Percentiles rank a stretch among this genome's conserved stretches.
Evolutionary conservation across 2,888 invertebrate species (phyloP).

Genomic region (Sepiola atlantica): DNA sequence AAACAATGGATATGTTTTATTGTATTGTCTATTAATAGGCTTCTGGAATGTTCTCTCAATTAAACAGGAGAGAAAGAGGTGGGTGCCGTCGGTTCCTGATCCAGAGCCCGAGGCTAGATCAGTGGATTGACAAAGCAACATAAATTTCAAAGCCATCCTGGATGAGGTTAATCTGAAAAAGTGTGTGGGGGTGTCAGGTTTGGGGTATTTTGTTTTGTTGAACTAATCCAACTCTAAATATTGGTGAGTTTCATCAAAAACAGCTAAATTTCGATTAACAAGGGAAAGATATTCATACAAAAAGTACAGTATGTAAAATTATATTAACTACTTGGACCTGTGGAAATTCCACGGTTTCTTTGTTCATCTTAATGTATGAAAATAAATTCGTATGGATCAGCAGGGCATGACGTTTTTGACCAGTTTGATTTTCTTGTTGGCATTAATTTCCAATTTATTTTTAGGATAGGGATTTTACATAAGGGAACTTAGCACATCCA

Average conservation of each 20-base stretch:
- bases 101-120: neutral
- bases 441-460: too few species aligned
- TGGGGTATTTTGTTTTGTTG: neutral
- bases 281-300: too few species aligned
- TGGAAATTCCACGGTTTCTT: too few species aligned
- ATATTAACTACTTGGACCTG: too few species aligned
- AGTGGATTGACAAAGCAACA: neutral
- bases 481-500: too few species aligned
- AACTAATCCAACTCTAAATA: neutral
- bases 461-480: too few species aligned
- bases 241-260: neutral
- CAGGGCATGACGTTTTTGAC: too few species aligned
- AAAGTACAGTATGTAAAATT: too few species aligned
- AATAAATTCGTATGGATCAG: too few species aligned
- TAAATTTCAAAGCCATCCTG: neutral
- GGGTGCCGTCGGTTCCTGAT: neutral
- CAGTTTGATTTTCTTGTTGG: too few species aligned
- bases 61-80: neutral
- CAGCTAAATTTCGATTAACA: too few species aligned
- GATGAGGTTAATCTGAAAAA: neutral
- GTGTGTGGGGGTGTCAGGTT: neutral
- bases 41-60: slow-evolving; percentile 32
- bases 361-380: too few species aligned
- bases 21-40: neutral
- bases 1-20: slow-evolving; percentile 47